Percentiles rank a stretch among this genome's conserved stretches.
Evolutionary conservation across 2,113 vertebrate species (phyloP).

Genomic region (Platanista minor): DNA sequence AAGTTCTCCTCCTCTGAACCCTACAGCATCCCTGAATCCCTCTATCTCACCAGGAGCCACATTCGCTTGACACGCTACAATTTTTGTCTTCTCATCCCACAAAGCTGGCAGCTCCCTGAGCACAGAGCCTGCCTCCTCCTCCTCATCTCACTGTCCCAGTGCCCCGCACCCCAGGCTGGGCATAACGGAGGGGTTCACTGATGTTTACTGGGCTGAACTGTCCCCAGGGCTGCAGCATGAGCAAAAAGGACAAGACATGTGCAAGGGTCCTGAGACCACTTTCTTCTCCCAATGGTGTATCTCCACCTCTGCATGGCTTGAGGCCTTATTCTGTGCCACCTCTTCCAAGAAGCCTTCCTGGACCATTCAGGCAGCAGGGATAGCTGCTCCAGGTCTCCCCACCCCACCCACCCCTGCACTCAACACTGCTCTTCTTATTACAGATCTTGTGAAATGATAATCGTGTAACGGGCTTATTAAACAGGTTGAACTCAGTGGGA

Average conservation of each 20-base stretch:
- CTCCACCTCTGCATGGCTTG: not conserved
- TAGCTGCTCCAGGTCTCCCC: fast-evolving
- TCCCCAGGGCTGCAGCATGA: not conserved
- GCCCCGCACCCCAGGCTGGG: fast-evolving
- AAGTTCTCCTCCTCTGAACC: not conserved
- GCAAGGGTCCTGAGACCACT: not conserved
- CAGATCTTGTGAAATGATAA: not conserved
- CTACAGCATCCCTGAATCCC: not conserved
- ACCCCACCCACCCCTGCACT: fast-evolving
- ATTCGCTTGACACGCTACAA: fast-evolving
- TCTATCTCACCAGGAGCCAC: not conserved
- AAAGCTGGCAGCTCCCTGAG: not conserved
- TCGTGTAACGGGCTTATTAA: not conserved
- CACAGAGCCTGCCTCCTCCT: not conserved
- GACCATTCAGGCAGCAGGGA: not conserved
- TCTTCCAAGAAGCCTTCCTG: not conserved
- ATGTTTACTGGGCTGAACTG: not conserved
- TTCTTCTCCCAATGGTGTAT: fast-evolving
- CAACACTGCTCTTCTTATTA: not conserved
- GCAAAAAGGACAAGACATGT: fast-evolving
- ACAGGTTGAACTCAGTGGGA: not conserved
- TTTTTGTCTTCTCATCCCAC: not conserved
- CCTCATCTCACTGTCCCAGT: not conserved
- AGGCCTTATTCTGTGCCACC: not conserved
- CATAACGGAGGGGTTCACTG: not conserved